phyloP scores from a whole-genome alignment of 2,888 invertebrate species.

The Sinelater perroti region DNA sequence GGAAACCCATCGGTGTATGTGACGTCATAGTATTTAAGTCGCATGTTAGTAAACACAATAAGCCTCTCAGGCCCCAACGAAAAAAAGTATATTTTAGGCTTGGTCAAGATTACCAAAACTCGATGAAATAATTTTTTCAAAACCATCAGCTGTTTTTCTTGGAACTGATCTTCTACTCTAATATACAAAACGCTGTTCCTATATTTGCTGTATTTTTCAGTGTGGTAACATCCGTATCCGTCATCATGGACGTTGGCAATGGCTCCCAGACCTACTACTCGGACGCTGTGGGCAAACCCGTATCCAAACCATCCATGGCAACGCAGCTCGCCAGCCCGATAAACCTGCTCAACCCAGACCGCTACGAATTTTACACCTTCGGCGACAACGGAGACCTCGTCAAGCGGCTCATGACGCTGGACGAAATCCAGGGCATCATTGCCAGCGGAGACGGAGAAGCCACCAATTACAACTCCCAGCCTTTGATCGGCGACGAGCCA shows the following conservation, averaged over 20 bases:
- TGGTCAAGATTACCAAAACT: too few species aligned
- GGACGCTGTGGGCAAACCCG: conserved; percentile 74
- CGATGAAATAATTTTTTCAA: too few species aligned
- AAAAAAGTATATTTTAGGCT: too few species aligned
- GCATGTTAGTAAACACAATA: too few species aligned
- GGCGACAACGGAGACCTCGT: conserved; percentile 85
- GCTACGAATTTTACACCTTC: conserved; percentile 88
- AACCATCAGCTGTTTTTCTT: too few species aligned
- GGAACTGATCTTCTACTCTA: too few species aligned
- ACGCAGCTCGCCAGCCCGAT: conserved; percentile 81
- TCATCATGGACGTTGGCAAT: conserved; percentile 66
- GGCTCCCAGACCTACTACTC: conserved; percentile 70
- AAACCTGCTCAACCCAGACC: conserved; percentile 80
- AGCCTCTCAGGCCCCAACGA: too few species aligned
- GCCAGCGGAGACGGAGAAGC: conserved; percentile 80
- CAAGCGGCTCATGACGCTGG: conserved; percentile 83
- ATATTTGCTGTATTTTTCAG: too few species aligned
- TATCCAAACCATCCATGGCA: conserved; percentile 70
- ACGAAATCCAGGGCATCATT: conserved; percentile 85
- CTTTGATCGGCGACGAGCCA: conserved; percentile 56
- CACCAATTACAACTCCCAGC: conserved; percentile 62
- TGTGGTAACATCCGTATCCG: conserved; percentile 72
- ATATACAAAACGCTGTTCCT: too few species aligned
- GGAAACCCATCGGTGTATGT: too few species aligned
- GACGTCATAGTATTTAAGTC: too few species aligned